A percentile compares a stretch with the other conserved stretches of the same genome.
Evolutionary conservation across 2,888 invertebrate species (phyloP).

Genomic region (Aradus depressus): DNA sequence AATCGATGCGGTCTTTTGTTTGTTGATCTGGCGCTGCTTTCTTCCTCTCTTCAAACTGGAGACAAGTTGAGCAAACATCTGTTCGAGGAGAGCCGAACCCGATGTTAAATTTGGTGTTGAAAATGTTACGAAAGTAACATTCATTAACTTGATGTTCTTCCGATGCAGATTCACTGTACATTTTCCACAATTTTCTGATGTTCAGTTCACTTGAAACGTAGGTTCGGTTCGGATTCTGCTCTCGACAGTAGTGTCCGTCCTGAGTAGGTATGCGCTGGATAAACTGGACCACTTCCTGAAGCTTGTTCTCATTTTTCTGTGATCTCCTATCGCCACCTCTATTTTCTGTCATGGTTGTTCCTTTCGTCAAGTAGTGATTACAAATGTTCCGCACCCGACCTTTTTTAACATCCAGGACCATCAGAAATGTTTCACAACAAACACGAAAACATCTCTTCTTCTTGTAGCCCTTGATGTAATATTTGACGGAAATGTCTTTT

Average conservation of each 20-base stretch:
- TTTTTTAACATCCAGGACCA: neutral
- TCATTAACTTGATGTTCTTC: constrained; percentile 8
- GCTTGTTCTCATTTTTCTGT: neutral
- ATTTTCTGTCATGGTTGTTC: neutral
- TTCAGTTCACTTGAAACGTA: constrained; percentile 2
- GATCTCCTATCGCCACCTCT: constrained; percentile 5
- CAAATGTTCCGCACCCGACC: neutral
- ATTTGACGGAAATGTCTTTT: too few relatives aligned
- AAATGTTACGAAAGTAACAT: constrained; percentile 13
- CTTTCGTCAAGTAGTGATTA: neutral
- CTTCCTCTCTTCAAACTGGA: constrained; percentile 3
- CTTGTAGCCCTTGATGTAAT: too few relatives aligned
- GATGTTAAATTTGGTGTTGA: constrained; percentile 4
- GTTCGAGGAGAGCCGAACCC: constrained; percentile 10
- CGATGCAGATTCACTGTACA: constrained; percentile 1
- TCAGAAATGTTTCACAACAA: constrained; percentile 11
- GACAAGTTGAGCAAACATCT: constrained; percentile 12
- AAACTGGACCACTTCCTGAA: too few relatives aligned
- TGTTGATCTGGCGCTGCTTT: constrained; percentile 6
- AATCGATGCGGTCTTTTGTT: neutral
- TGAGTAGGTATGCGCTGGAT: too few relatives aligned
- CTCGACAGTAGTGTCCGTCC: constrained; percentile 6
- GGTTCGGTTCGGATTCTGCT: neutral
- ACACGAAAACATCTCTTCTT: too few relatives aligned
- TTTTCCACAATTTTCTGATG: constrained; percentile 5